phyloP scores from a whole-genome alignment of 1,140 invertebrate genomes.

The Drosophila tani region DNA sequence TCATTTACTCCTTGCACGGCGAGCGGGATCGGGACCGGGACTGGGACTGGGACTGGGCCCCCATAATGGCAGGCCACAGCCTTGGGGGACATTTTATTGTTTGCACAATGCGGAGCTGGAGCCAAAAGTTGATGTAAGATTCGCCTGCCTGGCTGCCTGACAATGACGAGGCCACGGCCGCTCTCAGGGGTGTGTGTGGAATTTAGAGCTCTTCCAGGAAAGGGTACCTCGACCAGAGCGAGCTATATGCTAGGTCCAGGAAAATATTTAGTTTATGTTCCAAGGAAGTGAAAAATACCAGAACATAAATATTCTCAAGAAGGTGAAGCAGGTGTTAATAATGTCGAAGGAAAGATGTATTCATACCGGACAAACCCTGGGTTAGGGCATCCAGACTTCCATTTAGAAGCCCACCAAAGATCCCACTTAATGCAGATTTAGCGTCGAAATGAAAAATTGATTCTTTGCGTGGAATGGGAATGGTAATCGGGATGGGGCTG shows the following conservation, averaged over 20 bases:
- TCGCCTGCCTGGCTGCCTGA: conserved; percentile 50
- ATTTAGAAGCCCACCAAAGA: background rate
- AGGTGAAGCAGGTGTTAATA: background rate
- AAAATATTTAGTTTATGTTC: conserved; percentile 6
- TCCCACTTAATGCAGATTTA: conserved; percentile 60
- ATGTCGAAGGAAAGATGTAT: too few species aligned
- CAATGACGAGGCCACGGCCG: conserved; percentile 28
- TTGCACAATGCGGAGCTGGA: conserved; percentile 70
- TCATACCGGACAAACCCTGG: too few species aligned
- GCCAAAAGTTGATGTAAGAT: conserved; percentile 83
- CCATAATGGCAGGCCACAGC: conserved; percentile 67
- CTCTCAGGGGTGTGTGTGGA: conserved; percentile 66
- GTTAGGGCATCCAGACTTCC: conserved; percentile 14
- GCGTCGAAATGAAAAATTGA: conserved; percentile 81
- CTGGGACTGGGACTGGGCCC: conserved; percentile 31
- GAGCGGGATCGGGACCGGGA: conserved; percentile 5
- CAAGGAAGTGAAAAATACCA: background rate
- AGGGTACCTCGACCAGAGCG: conserved; percentile 9
- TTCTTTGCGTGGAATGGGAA: conserved; percentile 75
- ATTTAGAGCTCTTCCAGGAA: conserved; percentile 46
- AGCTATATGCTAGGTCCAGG: conserved; percentile 5
- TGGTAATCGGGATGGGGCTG: conserved; percentile 24
- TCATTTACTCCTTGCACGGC: conserved; percentile 73
- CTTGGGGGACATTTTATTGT: conserved; percentile 85
- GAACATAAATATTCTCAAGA: background rate